phyloP scores from a whole-genome alignment of 2,113 vertebrate genomes.

The Melanocharis versteri region DNA sequence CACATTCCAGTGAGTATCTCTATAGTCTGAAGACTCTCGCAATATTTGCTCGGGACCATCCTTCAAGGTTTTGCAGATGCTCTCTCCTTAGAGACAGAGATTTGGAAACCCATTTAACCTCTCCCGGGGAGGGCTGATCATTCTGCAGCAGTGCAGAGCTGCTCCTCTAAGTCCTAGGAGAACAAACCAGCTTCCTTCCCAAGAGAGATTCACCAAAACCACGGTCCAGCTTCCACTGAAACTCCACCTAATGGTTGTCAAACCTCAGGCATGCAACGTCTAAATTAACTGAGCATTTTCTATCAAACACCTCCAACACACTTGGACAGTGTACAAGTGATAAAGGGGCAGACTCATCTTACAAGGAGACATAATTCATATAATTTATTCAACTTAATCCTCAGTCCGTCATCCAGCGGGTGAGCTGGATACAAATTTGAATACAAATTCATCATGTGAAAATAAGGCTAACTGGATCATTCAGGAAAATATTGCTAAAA shows the following conservation, averaged over 20 bases:
- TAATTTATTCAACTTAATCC: neutral
- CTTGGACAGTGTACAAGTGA: neutral
- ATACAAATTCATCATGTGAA: neutral
- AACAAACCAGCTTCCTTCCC: neutral
- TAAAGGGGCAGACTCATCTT: neutral
- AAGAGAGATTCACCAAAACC: neutral
- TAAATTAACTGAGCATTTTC: neutral
- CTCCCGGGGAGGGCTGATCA: neutral
- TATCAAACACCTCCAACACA: neutral
- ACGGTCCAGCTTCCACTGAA: neutral
- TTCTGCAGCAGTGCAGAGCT: neutral
- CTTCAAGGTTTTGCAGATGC: neutral
- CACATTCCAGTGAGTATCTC: accelerated
- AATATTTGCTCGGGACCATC: neutral
- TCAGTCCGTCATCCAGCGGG: accelerated
- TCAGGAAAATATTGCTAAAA: neutral
- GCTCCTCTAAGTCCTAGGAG: neutral
- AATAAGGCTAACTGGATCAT: neutral
- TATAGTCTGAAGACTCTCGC: neutral
- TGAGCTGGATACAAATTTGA: neutral
- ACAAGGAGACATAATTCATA: accelerated
- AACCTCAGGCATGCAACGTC: neutral
- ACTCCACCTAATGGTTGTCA: neutral
- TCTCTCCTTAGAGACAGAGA: neutral
- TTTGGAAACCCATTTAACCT: neutral